phyloP scores from a whole-genome alignment of 2,797 vertebrate genomes.

The Lithobates pipiens region DNA sequence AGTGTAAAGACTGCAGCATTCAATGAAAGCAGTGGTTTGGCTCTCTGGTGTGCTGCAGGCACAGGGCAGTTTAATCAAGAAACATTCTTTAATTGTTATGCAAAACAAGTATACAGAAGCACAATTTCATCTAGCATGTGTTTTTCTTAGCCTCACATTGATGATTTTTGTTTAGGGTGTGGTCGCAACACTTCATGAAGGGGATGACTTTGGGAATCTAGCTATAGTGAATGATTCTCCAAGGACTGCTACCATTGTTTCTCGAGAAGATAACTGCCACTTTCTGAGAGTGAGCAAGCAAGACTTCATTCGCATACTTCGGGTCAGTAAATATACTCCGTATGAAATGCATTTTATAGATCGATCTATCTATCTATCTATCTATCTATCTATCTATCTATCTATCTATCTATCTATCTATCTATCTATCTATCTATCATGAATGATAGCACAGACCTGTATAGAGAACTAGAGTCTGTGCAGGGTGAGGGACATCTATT shows the following conservation, averaged over 20 bases:
- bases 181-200: conserved; percentile 91
- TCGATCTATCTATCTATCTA: not conserved
- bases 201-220: conserved; percentile 94
- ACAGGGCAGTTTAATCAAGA: too few relatives aligned
- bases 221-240: conserved; percentile 93
- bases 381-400: not conserved
- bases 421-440: not conserved
- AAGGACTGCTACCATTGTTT: conserved; percentile 91
- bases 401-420: not conserved
- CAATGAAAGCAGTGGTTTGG: too few relatives aligned
- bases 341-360: not conserved
- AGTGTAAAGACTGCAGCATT: too few relatives aligned
- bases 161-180: conserved; percentile 78
- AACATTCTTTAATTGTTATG: too few relatives aligned
- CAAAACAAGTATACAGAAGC: too few relatives aligned
- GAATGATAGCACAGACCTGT: too few relatives aligned
- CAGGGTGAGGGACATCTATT: too few relatives aligned
- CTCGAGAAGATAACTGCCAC: conserved; percentile 93
- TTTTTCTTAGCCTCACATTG: not conserved
- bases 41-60: too few relatives aligned
- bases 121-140: not conserved
- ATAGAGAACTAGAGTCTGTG: too few relatives aligned
- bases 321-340: conserved; percentile 72
- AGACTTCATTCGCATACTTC: conserved; percentile 95
- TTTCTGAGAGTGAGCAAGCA: conserved; percentile 94